A percentile compares a stretch with the other conserved stretches of the same genome.
Evolutionary conservation across 92 coral and sea anemone genomes (phyloP).

Genomic region (Diadumene lineata): DNA sequence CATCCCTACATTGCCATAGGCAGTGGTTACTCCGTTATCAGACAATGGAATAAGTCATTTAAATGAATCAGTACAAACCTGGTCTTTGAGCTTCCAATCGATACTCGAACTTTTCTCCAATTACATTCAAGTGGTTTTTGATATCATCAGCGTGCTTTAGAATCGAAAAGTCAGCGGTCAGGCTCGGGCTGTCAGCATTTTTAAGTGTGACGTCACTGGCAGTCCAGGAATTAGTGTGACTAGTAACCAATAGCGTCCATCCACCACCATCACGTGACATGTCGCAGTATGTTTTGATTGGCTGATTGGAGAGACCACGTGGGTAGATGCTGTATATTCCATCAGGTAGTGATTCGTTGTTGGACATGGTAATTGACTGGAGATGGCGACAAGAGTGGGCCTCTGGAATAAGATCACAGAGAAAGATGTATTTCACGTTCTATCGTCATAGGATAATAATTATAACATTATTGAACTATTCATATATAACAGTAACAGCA

Average conservation of each 20-base stretch:
- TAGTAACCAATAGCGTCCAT: conserved; percentile 82
- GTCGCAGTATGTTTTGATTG: conserved; percentile 64
- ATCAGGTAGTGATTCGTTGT: conserved; percentile 48
- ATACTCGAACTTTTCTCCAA: conserved; percentile 57
- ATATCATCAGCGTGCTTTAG: conserved; percentile 57
- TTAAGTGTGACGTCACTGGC: conserved; percentile 32
- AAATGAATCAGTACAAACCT: conserved; percentile 24
- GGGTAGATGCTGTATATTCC: conserved; percentile 81
- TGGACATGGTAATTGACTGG: conserved; percentile 35
- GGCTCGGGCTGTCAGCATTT: conserved; percentile 40
- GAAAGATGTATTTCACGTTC: neutral
- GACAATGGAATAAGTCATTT: neutral
- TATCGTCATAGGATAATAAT: no score
- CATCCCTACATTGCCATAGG: no score
- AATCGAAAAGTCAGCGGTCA: conserved; percentile 61
- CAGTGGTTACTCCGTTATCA: no score
- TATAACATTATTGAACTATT: no score
- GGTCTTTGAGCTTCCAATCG: conserved; percentile 64
- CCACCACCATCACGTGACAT: conserved; percentile 83
- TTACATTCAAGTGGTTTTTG: conserved; percentile 41
- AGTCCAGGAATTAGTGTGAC: conserved; percentile 69
- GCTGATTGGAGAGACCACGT: conserved; percentile 31
- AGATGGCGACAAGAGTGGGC: conserved; percentile 71
- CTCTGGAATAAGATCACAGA: conserved; percentile 17
- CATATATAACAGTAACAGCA: no score